These are phyloP conservation scores for Corvus hawaiiensis DNA, from an alignment of 2,113 vertebrate species.

Conservation along the genomic window DNA sequence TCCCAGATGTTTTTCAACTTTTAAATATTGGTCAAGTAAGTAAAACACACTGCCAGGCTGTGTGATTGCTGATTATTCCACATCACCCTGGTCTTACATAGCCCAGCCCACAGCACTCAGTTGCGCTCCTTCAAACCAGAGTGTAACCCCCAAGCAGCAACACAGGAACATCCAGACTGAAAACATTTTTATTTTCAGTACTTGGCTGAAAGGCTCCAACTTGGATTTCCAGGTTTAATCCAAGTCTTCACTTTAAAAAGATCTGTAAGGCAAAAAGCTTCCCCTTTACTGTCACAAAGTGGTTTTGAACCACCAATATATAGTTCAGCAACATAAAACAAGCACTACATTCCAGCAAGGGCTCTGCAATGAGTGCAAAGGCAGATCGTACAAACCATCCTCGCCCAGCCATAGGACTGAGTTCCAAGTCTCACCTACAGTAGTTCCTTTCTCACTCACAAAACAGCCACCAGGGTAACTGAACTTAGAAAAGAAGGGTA, in stretches of 20 bases:
- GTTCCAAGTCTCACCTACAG: not conserved
- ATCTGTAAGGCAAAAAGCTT: not conserved
- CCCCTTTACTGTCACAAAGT: not conserved
- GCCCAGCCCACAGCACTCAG: not conserved
- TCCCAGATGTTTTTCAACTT: not conserved
- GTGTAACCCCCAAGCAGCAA: not conserved
- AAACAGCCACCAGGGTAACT: not conserved
- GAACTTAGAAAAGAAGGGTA: not conserved
- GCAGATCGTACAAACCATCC: not conserved
- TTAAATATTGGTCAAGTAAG: not conserved
- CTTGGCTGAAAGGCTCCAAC: not conserved
- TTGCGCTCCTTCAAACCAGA: not conserved
- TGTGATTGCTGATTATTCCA: not conserved
- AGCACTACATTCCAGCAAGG: not conserved
- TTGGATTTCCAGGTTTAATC: not conserved
- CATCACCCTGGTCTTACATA: not conserved
- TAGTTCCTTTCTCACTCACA: not conserved
- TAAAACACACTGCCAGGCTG: not conserved
- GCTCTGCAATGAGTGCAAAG: not conserved
- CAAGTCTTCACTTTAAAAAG: not conserved
- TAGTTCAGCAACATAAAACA: not conserved
- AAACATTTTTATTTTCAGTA: not conserved
- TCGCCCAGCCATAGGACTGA: not conserved
- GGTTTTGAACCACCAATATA: not conserved
- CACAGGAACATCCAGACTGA: not conserved